Conservation (phyloP, 2,888 invertebrate species). For the Scrobipalpa costella region DNA sequence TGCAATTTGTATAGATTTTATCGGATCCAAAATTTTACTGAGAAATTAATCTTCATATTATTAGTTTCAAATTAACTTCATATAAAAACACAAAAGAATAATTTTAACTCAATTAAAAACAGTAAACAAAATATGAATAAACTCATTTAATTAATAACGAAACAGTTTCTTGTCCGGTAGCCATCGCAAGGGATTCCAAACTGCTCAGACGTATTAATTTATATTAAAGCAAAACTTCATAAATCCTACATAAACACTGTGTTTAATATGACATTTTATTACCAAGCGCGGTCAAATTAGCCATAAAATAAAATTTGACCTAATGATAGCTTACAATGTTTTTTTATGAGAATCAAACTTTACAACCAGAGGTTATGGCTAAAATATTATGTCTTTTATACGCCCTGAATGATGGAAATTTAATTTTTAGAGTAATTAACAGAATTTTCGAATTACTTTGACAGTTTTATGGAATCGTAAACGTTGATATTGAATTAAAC, state of each 20-base stretch:
- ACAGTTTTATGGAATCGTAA: conserved; percentile 22
- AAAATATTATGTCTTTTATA: conserved; percentile 31
- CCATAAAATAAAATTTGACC: conserved; percentile 42
- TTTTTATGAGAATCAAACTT: conserved; percentile 39
- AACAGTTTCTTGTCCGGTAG: conserved; percentile 29
- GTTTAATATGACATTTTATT: conserved; percentile 52
- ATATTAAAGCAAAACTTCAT: conserved; percentile 46
- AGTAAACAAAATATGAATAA: neutral
- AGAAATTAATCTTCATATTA: too few species aligned
- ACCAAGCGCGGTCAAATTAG: conserved; percentile 38
- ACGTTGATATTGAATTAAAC: conserved; percentile 18
- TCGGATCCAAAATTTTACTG: too few species aligned
- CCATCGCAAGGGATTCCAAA: conserved; percentile 37
- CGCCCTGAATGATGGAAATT: conserved; percentile 11
- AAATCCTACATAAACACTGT: conserved; percentile 48
- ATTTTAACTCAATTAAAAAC: too few species aligned
- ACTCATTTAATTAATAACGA: neutral
- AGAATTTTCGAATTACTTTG: conserved; percentile 4
- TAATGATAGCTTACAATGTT: conserved; percentile 51
- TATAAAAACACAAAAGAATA: neutral
- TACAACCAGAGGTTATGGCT: conserved; percentile 31
- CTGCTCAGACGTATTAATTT: neutral
- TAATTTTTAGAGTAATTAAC: conserved; percentile 21
- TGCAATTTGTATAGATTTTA: too few species aligned
- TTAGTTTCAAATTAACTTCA: neutral